Conservation (phyloP, 2,888 invertebrate species). For the Pterostichus niger region DNA sequence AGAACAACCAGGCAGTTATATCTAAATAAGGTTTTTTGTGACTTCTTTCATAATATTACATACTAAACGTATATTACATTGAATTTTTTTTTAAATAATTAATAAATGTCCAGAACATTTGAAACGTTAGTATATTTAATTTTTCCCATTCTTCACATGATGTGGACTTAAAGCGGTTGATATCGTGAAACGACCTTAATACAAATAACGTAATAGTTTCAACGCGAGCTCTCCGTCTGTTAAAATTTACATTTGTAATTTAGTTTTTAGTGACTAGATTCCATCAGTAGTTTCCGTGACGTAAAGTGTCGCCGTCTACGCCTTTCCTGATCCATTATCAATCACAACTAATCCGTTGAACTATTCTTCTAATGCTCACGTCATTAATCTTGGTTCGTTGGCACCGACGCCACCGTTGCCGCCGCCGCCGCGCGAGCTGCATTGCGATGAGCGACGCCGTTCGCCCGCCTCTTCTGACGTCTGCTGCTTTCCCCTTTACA, state of each 20-base stretch:
- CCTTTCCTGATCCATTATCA: slow-evolving; percentile 60
- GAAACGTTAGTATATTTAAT: too few species aligned
- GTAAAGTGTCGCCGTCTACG: slow-evolving; percentile 53
- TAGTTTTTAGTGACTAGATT: slow-evolving; percentile 2
- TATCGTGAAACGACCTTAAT: too few species aligned
- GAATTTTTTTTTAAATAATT: too few species aligned
- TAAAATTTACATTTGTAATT: slow-evolving; percentile 21
- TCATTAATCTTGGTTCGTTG: slow-evolving; percentile 64
- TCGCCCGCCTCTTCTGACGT: too few species aligned
- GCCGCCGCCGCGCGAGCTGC: slow-evolving; percentile 6
- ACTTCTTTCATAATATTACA: too few species aligned
- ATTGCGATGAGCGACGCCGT: background rate
- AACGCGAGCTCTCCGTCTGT: background rate
- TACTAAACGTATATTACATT: too few species aligned
- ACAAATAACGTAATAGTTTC: background rate
- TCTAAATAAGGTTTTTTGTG: too few species aligned
- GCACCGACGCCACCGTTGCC: background rate
- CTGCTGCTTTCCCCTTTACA: too few species aligned
- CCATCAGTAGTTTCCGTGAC: slow-evolving; percentile 11
- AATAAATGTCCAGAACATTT: too few species aligned
- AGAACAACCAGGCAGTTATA: too few species aligned
- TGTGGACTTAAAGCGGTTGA: too few species aligned
- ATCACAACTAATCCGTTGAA: slow-evolving; percentile 64
- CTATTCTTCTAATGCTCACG: slow-evolving; percentile 62
- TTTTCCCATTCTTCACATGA: too few species aligned